Evolutionary conservation across 2,113 vertebrate genomes (phyloP), one percentile per base, ranked within the genome.

Genomic region (Atrichornis clamosus): DNA sequence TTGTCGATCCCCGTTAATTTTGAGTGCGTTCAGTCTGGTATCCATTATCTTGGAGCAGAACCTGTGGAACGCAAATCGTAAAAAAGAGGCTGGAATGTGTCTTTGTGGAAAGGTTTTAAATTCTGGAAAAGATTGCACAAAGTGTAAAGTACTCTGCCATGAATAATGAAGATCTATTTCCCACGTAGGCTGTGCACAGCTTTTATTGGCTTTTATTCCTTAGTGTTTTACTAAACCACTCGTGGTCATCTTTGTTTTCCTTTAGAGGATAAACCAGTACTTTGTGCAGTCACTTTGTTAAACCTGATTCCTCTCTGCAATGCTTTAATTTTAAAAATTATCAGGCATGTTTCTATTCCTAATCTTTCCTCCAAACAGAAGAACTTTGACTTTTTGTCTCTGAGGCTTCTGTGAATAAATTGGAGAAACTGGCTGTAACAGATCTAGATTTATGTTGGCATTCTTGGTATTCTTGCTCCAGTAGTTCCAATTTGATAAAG

Each of bases 401-500:
- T 76, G 82, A 73, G 28, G 49, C 42, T 93, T 49, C 85, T 65
- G 92, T 75, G 84, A 90, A 94, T 74, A 93, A 89, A 92, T 83
- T 82, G 95, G 86, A 94, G 91, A 96, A 96, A 85, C 78, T 89
- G 90, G 72, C 93, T 95, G 95, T 95, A 94, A 94, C 87, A 73
- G 92, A 96, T 94, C 82, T 88, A 96, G 93, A 96, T 96, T 96
- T 97, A 94, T 96, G 92, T 94, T 87, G 82, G 82, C 73, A 87
- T 96, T 96, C 89, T 96, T 94, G 64, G 88, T 96, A 86, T 95
- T 96, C 90, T 94, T 97, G 93, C 93, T 96, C 86, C 93, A 95
- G 92, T 95, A 95, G 96, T 96, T 97, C 87, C 94, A 87, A 87
- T 95, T 95, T 95, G 95, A 95, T 97, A 95, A 97, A 95, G 96